Conservation (phyloP, 2,888 invertebrate species). For the Tetranychus piercei region DNA sequence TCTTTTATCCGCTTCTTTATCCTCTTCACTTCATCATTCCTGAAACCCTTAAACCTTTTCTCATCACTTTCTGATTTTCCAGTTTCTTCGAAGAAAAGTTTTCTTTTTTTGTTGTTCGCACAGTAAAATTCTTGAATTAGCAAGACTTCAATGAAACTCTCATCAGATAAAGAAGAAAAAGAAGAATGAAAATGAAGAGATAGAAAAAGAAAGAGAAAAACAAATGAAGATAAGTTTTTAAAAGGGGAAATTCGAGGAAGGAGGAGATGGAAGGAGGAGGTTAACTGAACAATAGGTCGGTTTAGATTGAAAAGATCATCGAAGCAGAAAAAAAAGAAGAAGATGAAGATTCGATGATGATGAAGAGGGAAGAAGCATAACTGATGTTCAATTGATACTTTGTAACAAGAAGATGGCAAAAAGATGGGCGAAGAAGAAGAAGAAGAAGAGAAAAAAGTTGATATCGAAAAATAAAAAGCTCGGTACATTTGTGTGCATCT, state of each 20-base stretch:
- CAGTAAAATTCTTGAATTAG: no score
- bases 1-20: no score
- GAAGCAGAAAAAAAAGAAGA: not conserved
- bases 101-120: no score
- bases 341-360: not conserved
- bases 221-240: not conserved
- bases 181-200: not conserved
- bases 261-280: not conserved
- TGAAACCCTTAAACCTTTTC: no score
- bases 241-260: not conserved
- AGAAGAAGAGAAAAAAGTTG: not conserved
- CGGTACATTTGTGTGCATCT: not conserved
- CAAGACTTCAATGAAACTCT: no score
- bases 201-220: slow-evolving; percentile 11
- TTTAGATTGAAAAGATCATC: not conserved
- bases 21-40: no score
- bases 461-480: not conserved
- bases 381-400: not conserved
- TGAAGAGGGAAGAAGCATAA: not conserved
- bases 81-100: no score
- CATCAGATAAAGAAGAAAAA: not conserved
- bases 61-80: no score
- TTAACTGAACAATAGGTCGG: not conserved
- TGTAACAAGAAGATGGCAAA: not conserved
- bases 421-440: not conserved